Percentiles rank a stretch among this genome's conserved stretches.
phyloP scores from a whole-genome alignment of 1,140 invertebrate species.

The Macrosteles quadrilineatus region DNA sequence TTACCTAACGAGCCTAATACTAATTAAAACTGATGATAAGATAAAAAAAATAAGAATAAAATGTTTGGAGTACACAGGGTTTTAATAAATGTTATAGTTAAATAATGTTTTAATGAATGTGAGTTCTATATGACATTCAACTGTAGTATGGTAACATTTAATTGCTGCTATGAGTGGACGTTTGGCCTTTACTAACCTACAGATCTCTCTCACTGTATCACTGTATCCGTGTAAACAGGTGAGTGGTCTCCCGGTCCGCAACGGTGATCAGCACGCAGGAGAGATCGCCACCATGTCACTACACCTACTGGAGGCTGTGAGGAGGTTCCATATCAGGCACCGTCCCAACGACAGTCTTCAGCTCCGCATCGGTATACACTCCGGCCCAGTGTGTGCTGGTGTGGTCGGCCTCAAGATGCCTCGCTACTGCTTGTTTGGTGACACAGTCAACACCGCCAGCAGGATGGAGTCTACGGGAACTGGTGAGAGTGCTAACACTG shows the following conservation, averaged over 20 bases:
- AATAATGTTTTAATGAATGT: no score
- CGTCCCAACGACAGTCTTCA: conserved; percentile 80
- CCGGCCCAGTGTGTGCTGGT: conserved; percentile 82
- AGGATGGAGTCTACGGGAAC: conserved; percentile 91
- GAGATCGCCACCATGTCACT: conserved; percentile 94
- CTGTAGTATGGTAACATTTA: no score
- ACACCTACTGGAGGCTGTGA: conserved; percentile 77
- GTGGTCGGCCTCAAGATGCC: conserved; percentile 91
- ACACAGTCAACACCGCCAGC: conserved; percentile 91
- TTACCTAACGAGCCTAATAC: no score
- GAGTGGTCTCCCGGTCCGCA: conserved; percentile 79
- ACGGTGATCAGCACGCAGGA: conserved; percentile 79
- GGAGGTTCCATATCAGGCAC: conserved; percentile 85
- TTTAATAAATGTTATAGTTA: no score
- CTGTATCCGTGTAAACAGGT: conserved; percentile 56
- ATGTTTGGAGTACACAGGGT: no score
- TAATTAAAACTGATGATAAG: no score
- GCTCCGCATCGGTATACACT: conserved; percentile 90
- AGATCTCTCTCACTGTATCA: no score
- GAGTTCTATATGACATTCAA: no score
- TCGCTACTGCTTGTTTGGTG: conserved; percentile 85
- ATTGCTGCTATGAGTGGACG: no score
- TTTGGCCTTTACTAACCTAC: no score
- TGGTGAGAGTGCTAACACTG: conserved; percentile 51
- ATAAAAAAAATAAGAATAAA: no score